phyloP scores from a whole-genome alignment of 2,113 vertebrate species.

The Heloderma charlesbogerti region DNA sequence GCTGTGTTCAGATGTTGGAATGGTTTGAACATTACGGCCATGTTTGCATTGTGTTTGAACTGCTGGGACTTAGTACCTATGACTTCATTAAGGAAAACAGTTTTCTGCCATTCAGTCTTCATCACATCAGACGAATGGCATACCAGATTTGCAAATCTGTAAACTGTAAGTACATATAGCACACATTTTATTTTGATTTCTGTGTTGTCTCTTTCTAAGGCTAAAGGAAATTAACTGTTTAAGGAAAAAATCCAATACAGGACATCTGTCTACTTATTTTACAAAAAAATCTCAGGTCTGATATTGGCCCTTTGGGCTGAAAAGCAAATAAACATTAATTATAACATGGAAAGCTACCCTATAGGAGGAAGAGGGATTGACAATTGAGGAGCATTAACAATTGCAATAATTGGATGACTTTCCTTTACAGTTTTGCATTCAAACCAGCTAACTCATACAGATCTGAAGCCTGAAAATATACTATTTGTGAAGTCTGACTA shows the following conservation, averaged over 20 bases:
- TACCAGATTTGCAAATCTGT: constrained; percentile 89
- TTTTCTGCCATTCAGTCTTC: constrained; percentile 88
- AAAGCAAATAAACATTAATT: background rate
- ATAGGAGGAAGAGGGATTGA: background rate
- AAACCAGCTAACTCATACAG: constrained; percentile 91
- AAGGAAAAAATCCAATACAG: background rate
- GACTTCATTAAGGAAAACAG: constrained; percentile 92
- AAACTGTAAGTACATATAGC: constrained; percentile 81
- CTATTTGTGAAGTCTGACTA: constrained; percentile 89
- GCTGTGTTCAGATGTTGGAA: constrained; percentile 88
- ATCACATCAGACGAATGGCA: constrained; percentile 88
- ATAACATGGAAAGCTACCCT: background rate
- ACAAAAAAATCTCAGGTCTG: background rate
- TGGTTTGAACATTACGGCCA: constrained; percentile 91
- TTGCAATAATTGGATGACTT: background rate
- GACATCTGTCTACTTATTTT: background rate
- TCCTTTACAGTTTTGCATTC: constrained; percentile 84
- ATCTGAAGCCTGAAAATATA: constrained; percentile 94
- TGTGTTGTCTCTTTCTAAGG: background rate
- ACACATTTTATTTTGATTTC: background rate
- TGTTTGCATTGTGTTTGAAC: constrained; percentile 88
- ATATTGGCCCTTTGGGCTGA: background rate
- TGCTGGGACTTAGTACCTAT: constrained; percentile 92
- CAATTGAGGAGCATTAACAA: background rate
- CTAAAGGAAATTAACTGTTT: background rate